Base-by-base conservation (phyloP, 2,797 vertebrate genomes). In the Babyrousa celebensis region DNA sequence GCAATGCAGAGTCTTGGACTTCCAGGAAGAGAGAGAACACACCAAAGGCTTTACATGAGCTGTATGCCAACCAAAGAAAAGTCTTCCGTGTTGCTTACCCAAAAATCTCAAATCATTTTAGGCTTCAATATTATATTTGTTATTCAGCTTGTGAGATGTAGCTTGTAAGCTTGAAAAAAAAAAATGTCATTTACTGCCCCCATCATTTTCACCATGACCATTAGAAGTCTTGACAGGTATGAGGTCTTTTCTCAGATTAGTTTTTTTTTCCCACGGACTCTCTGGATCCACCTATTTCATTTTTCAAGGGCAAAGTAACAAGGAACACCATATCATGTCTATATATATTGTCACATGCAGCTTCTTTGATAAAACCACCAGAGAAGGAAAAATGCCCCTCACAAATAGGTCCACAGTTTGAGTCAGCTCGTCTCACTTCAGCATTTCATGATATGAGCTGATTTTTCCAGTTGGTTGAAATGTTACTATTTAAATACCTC, bases 211-310 rank as follows among this genome's bases (percentile, higher is more conserved):
- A 23, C 20, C 93, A 18, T 91, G 95, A 96, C 70, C 95, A 97
- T 87, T 52, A 97, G 92, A 97, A 97, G 96, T 89, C 63, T 75
- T 75, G 87, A 29, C 36, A 96, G 84, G 91, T 56, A 77, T n/a
- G 77, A 78, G 71, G 85, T 43, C 6, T 7, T 95, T 97, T 89
- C 52, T 65, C 20, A 79, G 88, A 67, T 83, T 83, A 74, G 43
- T 48, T 48, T 48, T 48, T 63, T 86, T 95, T 85, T 17, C 77
- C 60, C 77, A 77, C 3, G 43, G 70, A 72, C 74, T 40, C 21
- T 95, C 25, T 75, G 5, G 54, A 91, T 82, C 29, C n/a, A 79
- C 12, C 80, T 17, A 16, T 83, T 91, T 80, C 15, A 90, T 74
- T 95, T 71, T 97, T 89, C 75, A 95, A 97, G 77, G 18, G 12